phyloP scores from a whole-genome alignment of 1,140 invertebrate species.

The Batillaria attramentaria region DNA sequence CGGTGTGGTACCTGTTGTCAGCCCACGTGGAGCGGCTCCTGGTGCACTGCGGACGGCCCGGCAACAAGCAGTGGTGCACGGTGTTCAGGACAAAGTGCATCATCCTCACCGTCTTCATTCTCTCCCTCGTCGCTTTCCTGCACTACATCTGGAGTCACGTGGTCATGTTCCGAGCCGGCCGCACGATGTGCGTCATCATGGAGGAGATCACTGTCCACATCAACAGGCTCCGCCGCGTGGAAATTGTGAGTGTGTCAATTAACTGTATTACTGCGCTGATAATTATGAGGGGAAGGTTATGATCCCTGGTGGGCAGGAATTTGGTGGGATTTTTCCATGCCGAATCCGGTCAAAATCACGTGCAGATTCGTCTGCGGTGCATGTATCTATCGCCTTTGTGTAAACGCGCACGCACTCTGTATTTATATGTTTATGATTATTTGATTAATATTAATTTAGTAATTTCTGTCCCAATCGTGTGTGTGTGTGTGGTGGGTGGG shows the following conservation, averaged over 20 bases:
- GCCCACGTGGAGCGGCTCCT: conserved; percentile 24
- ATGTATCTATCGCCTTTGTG: neutral
- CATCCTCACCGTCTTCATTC: conserved; percentile 16
- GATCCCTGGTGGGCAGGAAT: neutral
- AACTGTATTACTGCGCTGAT: neutral
- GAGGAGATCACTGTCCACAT: conserved; percentile 9
- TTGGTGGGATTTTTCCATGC: neutral
- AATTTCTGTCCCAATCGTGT: too few relatives aligned
- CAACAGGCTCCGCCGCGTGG: neutral
- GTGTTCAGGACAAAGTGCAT: conserved; percentile 32
- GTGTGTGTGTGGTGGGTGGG: too few relatives aligned
- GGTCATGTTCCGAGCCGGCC: neutral
- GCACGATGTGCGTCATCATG: conserved; percentile 2
- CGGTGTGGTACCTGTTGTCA: conserved; percentile 17
- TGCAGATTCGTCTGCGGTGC: neutral
- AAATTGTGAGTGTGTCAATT: neutral
- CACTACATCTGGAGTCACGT: conserved; percentile 32
- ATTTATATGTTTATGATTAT: too few relatives aligned
- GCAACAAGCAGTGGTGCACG: conserved; percentile 25
- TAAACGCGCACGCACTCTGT: conserved; percentile 4
- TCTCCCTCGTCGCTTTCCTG: conserved; percentile 26
- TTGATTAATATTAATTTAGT: too few relatives aligned
- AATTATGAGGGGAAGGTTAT: neutral
- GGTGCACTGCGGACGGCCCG: conserved; percentile 1
- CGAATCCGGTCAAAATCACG: too few relatives aligned